Percentiles rank a stretch among this genome's conserved stretches.
phyloP scores from a whole-genome alignment of 1,140 invertebrate genomes.

The Drosophila teissieri region DNA sequence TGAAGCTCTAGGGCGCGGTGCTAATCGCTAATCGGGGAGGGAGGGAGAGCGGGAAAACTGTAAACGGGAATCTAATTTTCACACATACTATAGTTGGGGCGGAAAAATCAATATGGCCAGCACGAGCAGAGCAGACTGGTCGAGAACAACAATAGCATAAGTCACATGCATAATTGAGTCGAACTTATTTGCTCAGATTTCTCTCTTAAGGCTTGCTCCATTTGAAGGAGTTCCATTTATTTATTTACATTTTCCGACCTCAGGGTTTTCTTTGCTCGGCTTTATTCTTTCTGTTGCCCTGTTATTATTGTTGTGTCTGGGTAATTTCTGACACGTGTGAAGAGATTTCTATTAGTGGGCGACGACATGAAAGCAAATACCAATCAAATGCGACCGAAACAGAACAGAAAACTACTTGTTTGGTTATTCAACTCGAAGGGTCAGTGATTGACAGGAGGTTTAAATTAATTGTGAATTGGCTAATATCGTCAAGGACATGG shows the following conservation, averaged over 20 bases:
- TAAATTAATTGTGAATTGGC: not conserved
- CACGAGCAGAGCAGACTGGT: slow-evolving; percentile 21
- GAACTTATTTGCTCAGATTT: slow-evolving; percentile 37
- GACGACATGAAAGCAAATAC: slow-evolving; percentile 27
- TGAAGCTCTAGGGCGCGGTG: slow-evolving; percentile 1
- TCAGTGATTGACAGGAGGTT: too few relatives aligned
- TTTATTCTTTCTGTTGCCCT: slow-evolving; percentile 10
- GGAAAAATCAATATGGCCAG: slow-evolving; percentile 57
- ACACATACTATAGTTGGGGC: slow-evolving; percentile 64
- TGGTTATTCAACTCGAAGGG: too few relatives aligned
- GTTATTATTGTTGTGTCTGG: slow-evolving; percentile 23
- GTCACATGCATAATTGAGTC: slow-evolving; percentile 62
- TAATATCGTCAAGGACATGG: too few relatives aligned
- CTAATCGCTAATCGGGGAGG: slow-evolving; percentile 55
- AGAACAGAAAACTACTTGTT: not conserved
- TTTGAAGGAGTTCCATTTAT: slow-evolving; percentile 40
- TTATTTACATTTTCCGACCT: slow-evolving; percentile 77
- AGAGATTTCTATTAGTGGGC: slow-evolving; percentile 61
- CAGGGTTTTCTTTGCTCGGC: slow-evolving; percentile 7
- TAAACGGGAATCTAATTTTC: slow-evolving; percentile 79
- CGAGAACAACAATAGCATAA: slow-evolving; percentile 60
- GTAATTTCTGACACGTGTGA: slow-evolving; percentile 70
- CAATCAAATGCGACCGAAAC: not conserved
- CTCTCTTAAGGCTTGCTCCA: slow-evolving; percentile 14
- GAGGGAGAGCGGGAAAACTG: slow-evolving; percentile 39